Evolutionary conservation across 2,113 vertebrate species (phyloP).

Genomic region (Phalacrocorax pelagicus): DNA sequence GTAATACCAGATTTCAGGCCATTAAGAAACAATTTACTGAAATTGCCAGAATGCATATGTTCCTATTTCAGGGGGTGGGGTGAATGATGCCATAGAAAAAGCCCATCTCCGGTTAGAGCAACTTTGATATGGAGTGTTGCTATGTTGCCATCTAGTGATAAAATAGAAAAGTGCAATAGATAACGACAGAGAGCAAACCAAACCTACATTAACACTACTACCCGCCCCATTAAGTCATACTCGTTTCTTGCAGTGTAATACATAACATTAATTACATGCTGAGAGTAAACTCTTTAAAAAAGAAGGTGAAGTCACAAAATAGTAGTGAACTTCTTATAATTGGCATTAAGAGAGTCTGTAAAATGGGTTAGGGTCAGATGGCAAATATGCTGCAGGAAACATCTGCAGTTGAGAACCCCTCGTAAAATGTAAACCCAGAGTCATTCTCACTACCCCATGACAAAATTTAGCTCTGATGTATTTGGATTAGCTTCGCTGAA

Average conservation of each 20-base stretch:
- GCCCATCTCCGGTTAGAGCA: not conserved
- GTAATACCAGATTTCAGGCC: not conserved
- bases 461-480: not conserved
- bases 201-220: not conserved
- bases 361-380: not conserved
- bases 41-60: not conserved
- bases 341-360: not conserved
- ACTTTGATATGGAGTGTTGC: not conserved
- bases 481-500: not conserved
- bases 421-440: not conserved
- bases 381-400: not conserved
- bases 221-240: not conserved
- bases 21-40: not conserved
- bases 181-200: not conserved
- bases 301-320: not conserved
- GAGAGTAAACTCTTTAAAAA: not conserved
- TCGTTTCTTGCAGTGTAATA: not conserved
- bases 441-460: not conserved
- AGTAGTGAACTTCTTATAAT: not conserved
- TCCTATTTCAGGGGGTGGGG: not conserved
- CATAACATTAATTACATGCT: not conserved
- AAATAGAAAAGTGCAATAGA: not conserved
- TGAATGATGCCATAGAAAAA: not conserved
- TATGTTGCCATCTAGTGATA: slow-evolving; percentile 58
- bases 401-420: not conserved